Conservation (phyloP, 2,113 vertebrate genomes). For the Rhodinocichla rosea region DNA sequence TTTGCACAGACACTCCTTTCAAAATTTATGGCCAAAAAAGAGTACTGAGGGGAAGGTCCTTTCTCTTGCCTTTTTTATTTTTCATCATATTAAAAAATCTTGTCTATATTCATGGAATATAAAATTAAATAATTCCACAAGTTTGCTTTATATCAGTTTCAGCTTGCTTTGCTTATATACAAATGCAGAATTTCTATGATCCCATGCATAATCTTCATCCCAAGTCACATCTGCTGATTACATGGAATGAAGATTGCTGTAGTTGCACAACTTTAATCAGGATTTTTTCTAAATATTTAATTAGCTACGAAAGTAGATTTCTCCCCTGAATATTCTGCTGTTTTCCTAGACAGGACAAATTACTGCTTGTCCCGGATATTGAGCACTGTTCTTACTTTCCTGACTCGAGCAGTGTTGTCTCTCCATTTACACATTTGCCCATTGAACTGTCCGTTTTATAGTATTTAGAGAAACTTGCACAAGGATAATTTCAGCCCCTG, state of each 20-base stretch:
- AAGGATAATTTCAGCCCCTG: not conserved
- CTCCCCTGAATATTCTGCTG: not conserved
- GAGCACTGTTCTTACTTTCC: not conserved
- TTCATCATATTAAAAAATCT: not conserved
- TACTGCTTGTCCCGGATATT: not conserved
- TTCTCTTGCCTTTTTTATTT: not conserved
- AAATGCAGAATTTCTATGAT: not conserved
- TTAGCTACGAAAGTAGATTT: not conserved
- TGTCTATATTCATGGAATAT: not conserved
- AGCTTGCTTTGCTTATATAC: not conserved
- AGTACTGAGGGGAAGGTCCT: not conserved
- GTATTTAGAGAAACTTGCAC: not conserved
- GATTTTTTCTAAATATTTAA: not conserved
- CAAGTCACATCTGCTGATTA: not conserved
- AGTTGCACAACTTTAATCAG: not conserved
- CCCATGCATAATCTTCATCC: not conserved
- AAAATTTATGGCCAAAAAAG: not conserved
- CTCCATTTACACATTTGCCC: not conserved
- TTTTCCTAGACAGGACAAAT: not conserved
- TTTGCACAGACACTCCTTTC: not conserved
- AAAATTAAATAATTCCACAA: not conserved
- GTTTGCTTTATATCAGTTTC: not conserved
- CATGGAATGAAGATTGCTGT: not conserved
- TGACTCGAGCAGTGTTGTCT: not conserved
- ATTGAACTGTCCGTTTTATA: not conserved